Base-by-base conservation (phyloP, 2,797 vertebrate species). In the Leucoraja ocellata region DNA sequence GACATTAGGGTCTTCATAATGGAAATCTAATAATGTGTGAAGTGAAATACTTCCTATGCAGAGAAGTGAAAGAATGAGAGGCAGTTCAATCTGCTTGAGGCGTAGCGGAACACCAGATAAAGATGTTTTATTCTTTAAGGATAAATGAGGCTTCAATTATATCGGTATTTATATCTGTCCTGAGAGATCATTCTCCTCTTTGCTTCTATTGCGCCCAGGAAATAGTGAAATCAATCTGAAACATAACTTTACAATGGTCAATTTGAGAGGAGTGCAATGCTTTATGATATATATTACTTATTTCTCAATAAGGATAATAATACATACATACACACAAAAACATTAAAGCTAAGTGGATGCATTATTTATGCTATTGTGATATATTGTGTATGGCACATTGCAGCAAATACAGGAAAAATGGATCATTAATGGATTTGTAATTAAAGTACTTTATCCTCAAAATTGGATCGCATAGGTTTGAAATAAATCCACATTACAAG, bases 1-100 rank as follows among this genome's bases (percentile, higher is more conserved):
- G 90, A 92, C 71, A 92, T 92, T 54, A 92, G 21, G 71, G 68
- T 92, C 90, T 23, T 92, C 71, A 92, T 76, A 92, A 92, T 92
- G 90, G 90, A 92, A 92, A 92, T 92, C 36, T 92, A 92, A 92
- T 92, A 92, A 92, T 76, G 90, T 92, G 90, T 92, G 71, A 92
- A 92, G 39, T 76, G 39, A 10, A 74, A 58, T 92, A 54, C 23
- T 76, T 92, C 46, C 71, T 28, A 16, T 92, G 65, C 84, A 92
- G 71, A 73, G 90, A 54, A 76, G 36, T 46, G 71, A 73, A 92
- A 76, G 90, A 92, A 73, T 73, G 90, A 46, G 36, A 92, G 71
- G 90, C 21, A 74, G 68, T 92, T 73, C 36, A 46, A 10, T 46
- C 71, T 92, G 25, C 39, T 92, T 54, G 90, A 92, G 36, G 23